A percentile compares a stretch with the other conserved stretches of the same genome.
Conservation (phyloP, 2,113 vertebrate genomes). For the Romanogobio albipinnatus region DNA sequence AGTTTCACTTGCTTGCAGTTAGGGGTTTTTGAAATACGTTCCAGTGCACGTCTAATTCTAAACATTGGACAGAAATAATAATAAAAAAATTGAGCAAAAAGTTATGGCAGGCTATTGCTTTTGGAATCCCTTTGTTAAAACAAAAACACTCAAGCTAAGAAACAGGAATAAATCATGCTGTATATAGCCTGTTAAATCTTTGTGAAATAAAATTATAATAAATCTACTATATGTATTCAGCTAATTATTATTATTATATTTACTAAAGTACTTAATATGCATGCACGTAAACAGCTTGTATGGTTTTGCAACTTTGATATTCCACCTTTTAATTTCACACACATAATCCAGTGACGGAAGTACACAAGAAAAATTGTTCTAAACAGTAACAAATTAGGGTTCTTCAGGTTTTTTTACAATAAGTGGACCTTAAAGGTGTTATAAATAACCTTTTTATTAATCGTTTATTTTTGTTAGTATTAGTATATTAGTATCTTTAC, state of each 20-base stretch:
- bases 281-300: background rate
- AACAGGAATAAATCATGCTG: background rate
- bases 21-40: background rate
- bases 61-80: background rate
- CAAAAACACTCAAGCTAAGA: background rate
- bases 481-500: no score
- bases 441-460: no score
- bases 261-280: background rate
- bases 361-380: no score
- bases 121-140: background rate
- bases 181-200: conserved; percentile 1
- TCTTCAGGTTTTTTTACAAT: no score
- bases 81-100: background rate
- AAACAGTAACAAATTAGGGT: no score
- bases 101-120: background rate
- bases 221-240: background rate
- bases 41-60: background rate
- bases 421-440: no score
- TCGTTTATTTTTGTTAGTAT: no score
- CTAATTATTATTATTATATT: background rate
- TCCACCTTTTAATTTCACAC: background rate
- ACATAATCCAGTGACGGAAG: background rate
- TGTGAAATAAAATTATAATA: conserved; percentile 7
- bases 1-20: background rate
- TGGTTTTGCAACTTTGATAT: background rate